Evolutionary conservation across 1,140 invertebrate genomes (phyloP).

Genomic region (Heliconius eleuchia): DNA sequence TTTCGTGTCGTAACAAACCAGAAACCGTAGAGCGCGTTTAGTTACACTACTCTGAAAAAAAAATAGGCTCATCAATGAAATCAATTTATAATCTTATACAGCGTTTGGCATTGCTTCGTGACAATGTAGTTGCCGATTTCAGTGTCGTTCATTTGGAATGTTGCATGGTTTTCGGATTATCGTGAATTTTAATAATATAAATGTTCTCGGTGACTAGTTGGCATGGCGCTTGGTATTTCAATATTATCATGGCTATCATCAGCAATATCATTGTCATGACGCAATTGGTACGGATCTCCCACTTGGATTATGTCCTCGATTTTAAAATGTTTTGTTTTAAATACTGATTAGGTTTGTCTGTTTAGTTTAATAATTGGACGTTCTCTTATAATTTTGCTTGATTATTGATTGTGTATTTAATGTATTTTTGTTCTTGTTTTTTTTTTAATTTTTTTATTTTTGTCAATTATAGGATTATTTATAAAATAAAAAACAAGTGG

Average conservation of each 20-base stretch:
- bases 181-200: slow-evolving; percentile 51
- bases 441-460: not conserved
- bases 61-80: slow-evolving; percentile 61
- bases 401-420: not conserved
- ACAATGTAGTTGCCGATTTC: slow-evolving; percentile 80
- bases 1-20: no score
- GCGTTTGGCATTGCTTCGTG: slow-evolving; percentile 77
- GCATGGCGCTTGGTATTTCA: slow-evolving; percentile 73
- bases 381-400: not conserved
- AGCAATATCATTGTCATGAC: slow-evolving; percentile 80
- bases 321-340: not conserved
- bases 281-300: slow-evolving; percentile 73
- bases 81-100: slow-evolving; percentile 42
- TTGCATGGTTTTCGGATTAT: slow-evolving; percentile 73
- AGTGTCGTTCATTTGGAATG: slow-evolving; percentile 74
- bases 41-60: not conserved
- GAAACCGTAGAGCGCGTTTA: no score
- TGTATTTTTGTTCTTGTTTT: not conserved
- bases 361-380: not conserved
- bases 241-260: slow-evolving; percentile 76
- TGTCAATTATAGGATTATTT: slow-evolving; percentile 2
- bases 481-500: slow-evolving; percentile 47
- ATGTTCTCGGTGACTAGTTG: slow-evolving; percentile 63
- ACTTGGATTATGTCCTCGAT: slow-evolving; percentile 40
- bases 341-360: not conserved